Base-by-base conservation (phyloP, 2,888 invertebrate genomes). In the Apeira syringaria region DNA sequence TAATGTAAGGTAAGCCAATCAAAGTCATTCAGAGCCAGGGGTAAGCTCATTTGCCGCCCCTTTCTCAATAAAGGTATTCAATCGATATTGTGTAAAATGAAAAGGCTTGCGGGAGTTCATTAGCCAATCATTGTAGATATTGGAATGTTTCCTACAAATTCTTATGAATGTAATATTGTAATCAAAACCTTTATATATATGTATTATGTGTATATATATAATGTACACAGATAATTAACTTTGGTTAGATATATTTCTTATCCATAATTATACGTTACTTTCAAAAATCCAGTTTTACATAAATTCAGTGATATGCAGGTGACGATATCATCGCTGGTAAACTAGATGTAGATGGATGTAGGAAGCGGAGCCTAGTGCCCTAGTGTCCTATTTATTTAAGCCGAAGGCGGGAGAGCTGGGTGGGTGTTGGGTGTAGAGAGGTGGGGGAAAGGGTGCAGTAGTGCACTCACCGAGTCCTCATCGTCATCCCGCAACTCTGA, bases 401-500 rank as follows among this genome's bases (percentile, higher is more conserved):
- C 58, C 58, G 55, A 56, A 17, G 8, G 46, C 56, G 48, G 59
- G 47, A 47, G 18, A 47, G 40, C 53, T 47, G 41, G 51, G 50
- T 47, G 53, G 56, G 46, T 43, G 47, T 41, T 48, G 48, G 41
- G 39, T 47, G 47, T 13, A 27, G 30, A 47, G 31, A 44, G 9
- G 24, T 9, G 9, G 8, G 32, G 29, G 44, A 31, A 35, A 33
- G 56, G 12, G 51, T 52, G 56, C 58, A 63, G 56, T 64, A 72
- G 72, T 74, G 78, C 74, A 77, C 96, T 95, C 73, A 96, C 94
- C 29, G 94, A 94, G 72, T 94, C 94, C 74, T 93, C 92, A 51
- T 89, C 89, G 59, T 92, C 88, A 52, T 91, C 90, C 74, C 89
- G 84, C 55, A 90, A 83, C 66, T 90, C 90, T 68, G 90, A 88